Percentiles rank a stretch among this genome's conserved stretches.
phyloP scores from a whole-genome alignment of 1,140 invertebrate genomes.

The Bactericera cockerelli region DNA sequence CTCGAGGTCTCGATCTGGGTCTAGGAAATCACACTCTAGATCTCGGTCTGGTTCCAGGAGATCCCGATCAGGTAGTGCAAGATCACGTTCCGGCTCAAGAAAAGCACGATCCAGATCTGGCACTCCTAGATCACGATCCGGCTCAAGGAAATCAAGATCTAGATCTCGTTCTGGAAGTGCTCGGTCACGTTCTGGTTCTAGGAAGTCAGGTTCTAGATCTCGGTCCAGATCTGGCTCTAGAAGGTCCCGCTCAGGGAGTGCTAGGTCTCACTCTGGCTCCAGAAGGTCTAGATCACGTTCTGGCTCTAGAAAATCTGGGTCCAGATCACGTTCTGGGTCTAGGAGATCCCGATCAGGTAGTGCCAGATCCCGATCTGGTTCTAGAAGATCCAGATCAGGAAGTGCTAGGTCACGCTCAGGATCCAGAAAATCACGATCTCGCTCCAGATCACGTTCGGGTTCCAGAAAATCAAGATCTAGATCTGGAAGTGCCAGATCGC shows the following conservation, averaged over 20 bases:
- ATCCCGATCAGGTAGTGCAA: no score
- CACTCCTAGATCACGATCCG: no score
- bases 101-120: no score
- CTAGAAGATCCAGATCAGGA: slow-evolving; percentile 12
- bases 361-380: background rate
- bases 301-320: slow-evolving; percentile 16
- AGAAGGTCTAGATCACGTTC: slow-evolving; percentile 15
- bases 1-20: no score
- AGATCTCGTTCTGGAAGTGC: background rate
- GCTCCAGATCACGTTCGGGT: slow-evolving; percentile 15
- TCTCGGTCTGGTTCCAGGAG: no score
- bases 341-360: slow-evolving; percentile 24
- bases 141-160: no score
- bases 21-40: no score
- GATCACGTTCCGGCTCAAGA: slow-evolving; percentile 15
- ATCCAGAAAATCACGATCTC: background rate
- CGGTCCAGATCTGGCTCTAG: no score
- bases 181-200: slow-evolving; percentile 8
- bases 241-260: no score
- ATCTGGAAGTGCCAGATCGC: slow-evolving; percentile 15
- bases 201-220: no score
- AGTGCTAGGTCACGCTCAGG: slow-evolving; percentile 9
- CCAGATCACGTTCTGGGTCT: no score
- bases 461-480: slow-evolving; percentile 13
- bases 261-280: slow-evolving; percentile 7